Percentiles rank a stretch among this genome's conserved stretches.
These are phyloP conservation scores for Sycophaga agraensis DNA, from an alignment of 1,140 invertebrate genomes.

Conservation along the genomic window DNA sequence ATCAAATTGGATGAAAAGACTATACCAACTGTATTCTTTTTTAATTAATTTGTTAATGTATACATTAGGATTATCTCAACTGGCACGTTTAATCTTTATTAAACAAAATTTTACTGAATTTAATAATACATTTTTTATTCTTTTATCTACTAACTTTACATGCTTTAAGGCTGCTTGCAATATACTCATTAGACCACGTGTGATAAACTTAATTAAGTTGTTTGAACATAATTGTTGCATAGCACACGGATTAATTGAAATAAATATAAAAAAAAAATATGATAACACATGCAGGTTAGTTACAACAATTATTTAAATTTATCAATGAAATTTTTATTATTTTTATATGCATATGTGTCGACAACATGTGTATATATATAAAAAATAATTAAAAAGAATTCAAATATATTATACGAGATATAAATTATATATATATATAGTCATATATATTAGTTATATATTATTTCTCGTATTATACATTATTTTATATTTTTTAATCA, in stretches of 20 bases:
- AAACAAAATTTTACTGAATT: conserved; percentile 1
- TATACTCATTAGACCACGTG: neutral
- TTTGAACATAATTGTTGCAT: conserved; percentile 10
- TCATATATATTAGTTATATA: no score
- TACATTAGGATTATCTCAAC: neutral
- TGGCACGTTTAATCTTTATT: neutral
- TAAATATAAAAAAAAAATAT: neutral
- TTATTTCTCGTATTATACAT: no score
- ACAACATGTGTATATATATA: no score
- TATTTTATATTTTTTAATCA: no score
- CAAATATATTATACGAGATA: no score
- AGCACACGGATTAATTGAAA: neutral
- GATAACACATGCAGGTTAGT: conserved; percentile 5
- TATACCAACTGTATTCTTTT: conserved; percentile 5
- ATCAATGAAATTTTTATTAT: no score
- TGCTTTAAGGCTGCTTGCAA: conserved; percentile 1
- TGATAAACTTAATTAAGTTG: neutral
- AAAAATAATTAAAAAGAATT: no score
- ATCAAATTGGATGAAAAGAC: neutral
- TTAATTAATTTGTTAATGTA: neutral
- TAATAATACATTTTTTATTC: conserved; percentile 15
- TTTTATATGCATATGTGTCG: no score
- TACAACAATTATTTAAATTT: no score
- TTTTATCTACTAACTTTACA: conserved; percentile 3
- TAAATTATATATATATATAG: no score